Evolutionary conservation across 2,113 vertebrate genomes (phyloP).

Genomic region (Calypte anna): DNA sequence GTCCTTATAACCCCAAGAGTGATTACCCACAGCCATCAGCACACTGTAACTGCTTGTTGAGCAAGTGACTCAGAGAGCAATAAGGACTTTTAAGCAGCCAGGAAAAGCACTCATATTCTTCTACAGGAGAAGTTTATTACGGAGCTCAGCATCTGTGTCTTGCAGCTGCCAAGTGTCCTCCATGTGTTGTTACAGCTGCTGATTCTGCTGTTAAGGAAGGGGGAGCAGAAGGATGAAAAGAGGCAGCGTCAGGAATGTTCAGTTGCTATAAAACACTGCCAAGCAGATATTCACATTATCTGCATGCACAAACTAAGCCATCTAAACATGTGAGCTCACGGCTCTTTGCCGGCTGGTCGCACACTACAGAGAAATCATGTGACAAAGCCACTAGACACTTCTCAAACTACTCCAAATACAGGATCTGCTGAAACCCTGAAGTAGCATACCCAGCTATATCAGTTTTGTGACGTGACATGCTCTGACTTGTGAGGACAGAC

Average conservation of each 20-base stretch:
- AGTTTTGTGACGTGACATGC: slow-evolving; percentile 13
- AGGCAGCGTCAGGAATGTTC: slow-evolving; percentile 73
- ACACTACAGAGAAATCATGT: slow-evolving; percentile 8
- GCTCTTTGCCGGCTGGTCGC: slow-evolving; percentile 14
- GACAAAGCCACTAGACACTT: slow-evolving; percentile 39
- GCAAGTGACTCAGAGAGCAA: slow-evolving; percentile 66
- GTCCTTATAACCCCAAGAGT: slow-evolving; percentile 46
- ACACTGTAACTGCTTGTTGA: slow-evolving; percentile 59
- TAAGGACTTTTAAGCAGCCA: slow-evolving; percentile 76
- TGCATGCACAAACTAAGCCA: background rate
- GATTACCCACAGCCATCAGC: slow-evolving; percentile 61
- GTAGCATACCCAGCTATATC: slow-evolving; percentile 40
- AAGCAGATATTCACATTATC: slow-evolving; percentile 72
- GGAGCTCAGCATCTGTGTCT: slow-evolving; percentile 81
- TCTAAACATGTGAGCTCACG: slow-evolving; percentile 12
- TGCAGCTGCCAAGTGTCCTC: slow-evolving; percentile 82
- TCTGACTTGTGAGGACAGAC: slow-evolving; percentile 19
- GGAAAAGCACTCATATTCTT: slow-evolving; percentile 72
- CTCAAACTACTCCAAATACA: slow-evolving; percentile 39
- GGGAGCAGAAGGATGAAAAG: slow-evolving; percentile 76
- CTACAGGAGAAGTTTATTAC: slow-evolving; percentile 67
- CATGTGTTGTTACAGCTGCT: slow-evolving; percentile 85
- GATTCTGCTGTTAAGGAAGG: slow-evolving; percentile 68
- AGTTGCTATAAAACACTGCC: slow-evolving; percentile 56
- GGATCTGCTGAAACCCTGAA: slow-evolving; percentile 58